Evolutionary conservation across 92 coral and sea anemone species (phyloP).

Genomic region (Galaxea fascicularis): DNA sequence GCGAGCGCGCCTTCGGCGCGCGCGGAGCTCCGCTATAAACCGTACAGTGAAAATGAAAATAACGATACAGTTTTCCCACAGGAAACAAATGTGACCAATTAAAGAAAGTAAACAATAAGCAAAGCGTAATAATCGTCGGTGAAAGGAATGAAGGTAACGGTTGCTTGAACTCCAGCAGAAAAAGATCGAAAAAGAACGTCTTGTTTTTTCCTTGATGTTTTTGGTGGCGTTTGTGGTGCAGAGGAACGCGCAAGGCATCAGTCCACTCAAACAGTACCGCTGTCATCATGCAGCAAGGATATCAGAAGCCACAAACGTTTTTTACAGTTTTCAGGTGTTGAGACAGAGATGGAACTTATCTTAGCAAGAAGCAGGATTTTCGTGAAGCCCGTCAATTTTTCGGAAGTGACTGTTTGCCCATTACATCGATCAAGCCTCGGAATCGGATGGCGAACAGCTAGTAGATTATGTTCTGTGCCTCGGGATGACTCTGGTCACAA

Average conservation of each 20-base stretch:
- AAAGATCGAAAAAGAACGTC: slow-evolving; percentile 37
- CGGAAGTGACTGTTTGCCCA: no score
- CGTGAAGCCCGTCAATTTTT: no score
- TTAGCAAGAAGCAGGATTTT: no score
- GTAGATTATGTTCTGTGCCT: slow-evolving; percentile 45
- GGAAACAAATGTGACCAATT: no score
- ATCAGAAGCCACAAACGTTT: slow-evolving; percentile 27
- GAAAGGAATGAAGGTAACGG: no score
- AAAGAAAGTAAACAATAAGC: no score
- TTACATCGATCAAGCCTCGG: no score
- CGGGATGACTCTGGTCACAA: neutral
- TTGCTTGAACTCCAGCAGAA: slow-evolving; percentile 9
- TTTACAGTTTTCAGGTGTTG: slow-evolving; percentile 50
- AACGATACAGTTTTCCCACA: neutral
- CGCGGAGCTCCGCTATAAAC: no score
- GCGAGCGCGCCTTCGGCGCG: no score
- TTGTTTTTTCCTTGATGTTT: slow-evolving; percentile 30
- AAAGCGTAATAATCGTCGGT: no score
- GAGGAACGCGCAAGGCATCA: slow-evolving; percentile 25
- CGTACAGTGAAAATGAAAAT: neutral
- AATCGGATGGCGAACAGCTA: slow-evolving; percentile 57
- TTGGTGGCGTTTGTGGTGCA: slow-evolving; percentile 35
- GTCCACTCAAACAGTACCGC: slow-evolving; percentile 13
- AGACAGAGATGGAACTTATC: no score
- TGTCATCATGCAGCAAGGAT: slow-evolving; percentile 43